These are phyloP conservation scores for Anableps anableps DNA, from an alignment of 2,797 vertebrate species.

Conservation along the genomic window DNA sequence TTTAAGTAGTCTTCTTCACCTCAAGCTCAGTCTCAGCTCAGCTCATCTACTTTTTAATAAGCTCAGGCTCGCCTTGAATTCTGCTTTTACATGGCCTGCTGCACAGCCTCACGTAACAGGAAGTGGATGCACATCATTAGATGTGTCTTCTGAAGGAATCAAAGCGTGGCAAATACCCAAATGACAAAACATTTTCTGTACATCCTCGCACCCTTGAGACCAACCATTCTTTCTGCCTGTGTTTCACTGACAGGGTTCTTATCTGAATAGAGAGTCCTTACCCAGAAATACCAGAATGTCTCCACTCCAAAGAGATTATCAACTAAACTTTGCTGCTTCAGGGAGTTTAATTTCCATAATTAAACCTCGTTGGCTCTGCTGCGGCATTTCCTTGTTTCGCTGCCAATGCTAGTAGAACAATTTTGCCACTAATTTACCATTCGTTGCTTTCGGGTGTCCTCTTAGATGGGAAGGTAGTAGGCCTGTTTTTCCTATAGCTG, in stretches of 20 bases:
- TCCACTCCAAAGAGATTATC: constrained; percentile 80
- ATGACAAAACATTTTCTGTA: constrained; percentile 69
- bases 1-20: constrained; percentile 40
- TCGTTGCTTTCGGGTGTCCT: constrained; percentile 64
- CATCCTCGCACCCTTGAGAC: constrained; percentile 60
- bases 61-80: constrained; percentile 50
- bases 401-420: constrained; percentile 70
- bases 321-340: constrained; percentile 81
- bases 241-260: constrained; percentile 68
- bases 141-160: constrained; percentile 67
- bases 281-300: constrained; percentile 72
- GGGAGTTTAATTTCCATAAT: constrained; percentile 84
- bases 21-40: constrained; percentile 34
- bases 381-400: constrained; percentile 53
- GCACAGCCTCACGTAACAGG: constrained; percentile 47
- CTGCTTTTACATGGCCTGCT: constrained; percentile 58
- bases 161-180: constrained; percentile 67
- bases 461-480: constrained; percentile 51
- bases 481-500: constrained; percentile 24
- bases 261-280: constrained; percentile 66
- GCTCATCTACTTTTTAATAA: constrained; percentile 57
- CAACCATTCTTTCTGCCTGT: constrained; percentile 61
- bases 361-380: constrained; percentile 72
- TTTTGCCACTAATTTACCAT: constrained; percentile 76
- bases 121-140: constrained; percentile 62